These are phyloP conservation scores for Ciconia nigra DNA, from an alignment of 2,797 vertebrate genomes.

Conservation along the genomic window DNA sequence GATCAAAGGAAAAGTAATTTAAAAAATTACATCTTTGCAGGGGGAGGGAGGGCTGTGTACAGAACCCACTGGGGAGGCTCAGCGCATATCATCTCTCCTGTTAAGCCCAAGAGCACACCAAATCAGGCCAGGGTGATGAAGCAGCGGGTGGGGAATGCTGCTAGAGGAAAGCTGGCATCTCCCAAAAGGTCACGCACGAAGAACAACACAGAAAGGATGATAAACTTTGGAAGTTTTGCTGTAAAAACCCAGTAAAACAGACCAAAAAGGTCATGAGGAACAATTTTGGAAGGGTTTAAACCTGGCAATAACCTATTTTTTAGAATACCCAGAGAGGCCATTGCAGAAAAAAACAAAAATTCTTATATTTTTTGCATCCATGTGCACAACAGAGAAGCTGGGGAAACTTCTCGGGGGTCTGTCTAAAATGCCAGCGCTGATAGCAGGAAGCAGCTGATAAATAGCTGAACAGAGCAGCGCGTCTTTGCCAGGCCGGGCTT, in stretches of 20 bases:
- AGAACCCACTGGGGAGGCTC: neutral
- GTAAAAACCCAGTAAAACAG: neutral
- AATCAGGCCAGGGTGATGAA: neutral
- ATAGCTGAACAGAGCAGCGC: rapidly evolving
- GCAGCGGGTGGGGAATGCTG: neutral
- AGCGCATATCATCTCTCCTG: rapidly evolving
- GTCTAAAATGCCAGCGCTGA: neutral
- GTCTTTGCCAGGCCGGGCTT: rapidly evolving
- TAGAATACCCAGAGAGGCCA: neutral
- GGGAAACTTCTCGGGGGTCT: neutral
- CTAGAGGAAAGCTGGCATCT: neutral
- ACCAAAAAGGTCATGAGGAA: neutral
- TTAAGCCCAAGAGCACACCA: neutral
- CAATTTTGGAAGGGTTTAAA: neutral
- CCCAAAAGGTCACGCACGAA: neutral
- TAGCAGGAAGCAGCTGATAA: neutral
- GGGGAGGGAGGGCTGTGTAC: neutral
- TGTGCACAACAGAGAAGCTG: neutral
- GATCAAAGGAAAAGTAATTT: neutral
- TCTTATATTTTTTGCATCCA: neutral
- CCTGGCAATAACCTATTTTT: neutral
- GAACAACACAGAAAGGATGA: neutral
- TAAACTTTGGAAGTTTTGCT: neutral
- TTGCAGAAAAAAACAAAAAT: neutral
- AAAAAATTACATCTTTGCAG: neutral